Percentiles rank a stretch among this genome's conserved stretches.
Evolutionary conservation across 2,888 invertebrate genomes (phyloP).

Genomic region (Hartigia nigra): DNA sequence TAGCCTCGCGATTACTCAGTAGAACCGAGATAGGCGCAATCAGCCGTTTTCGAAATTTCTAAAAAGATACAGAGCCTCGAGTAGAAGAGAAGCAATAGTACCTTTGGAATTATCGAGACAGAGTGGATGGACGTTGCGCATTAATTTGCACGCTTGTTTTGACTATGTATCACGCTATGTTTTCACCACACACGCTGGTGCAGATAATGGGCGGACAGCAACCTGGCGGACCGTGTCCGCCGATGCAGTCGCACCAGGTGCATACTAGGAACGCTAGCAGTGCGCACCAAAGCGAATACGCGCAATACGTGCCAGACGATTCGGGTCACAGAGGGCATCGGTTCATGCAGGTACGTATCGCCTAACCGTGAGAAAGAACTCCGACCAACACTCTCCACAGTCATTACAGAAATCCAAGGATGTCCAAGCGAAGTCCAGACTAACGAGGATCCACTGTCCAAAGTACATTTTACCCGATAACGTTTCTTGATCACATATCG

Average conservation of each 20-base stretch:
- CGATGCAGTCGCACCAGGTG: conserved; percentile 44
- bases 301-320: conserved; percentile 45
- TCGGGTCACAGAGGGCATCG: conserved; percentile 52
- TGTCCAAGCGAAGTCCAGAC: neutral
- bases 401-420: neutral
- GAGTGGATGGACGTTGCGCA: neutral
- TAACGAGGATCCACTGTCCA: neutral
- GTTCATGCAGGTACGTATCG: conserved; percentile 52
- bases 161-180: conserved; percentile 61
- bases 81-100: neutral
- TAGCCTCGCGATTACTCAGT: neutral
- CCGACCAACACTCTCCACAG: neutral
- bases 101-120: neutral
- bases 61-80: conserved; percentile 12
- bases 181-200: conserved; percentile 59
- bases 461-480: neutral
- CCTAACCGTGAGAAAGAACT: neutral
- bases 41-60: conserved; percentile 13
- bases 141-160: conserved; percentile 31
- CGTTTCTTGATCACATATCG: neutral
- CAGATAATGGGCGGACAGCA: conserved; percentile 58
- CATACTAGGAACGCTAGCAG: conserved; percentile 46
- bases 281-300: conserved; percentile 48
- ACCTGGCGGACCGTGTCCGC: conserved; percentile 52
- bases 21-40: neutral